A percentile compares a stretch with the other conserved stretches of the same genome.
Evolutionary conservation across 1,140 invertebrate genomes (phyloP).

Genomic region (Augochlora pura): DNA sequence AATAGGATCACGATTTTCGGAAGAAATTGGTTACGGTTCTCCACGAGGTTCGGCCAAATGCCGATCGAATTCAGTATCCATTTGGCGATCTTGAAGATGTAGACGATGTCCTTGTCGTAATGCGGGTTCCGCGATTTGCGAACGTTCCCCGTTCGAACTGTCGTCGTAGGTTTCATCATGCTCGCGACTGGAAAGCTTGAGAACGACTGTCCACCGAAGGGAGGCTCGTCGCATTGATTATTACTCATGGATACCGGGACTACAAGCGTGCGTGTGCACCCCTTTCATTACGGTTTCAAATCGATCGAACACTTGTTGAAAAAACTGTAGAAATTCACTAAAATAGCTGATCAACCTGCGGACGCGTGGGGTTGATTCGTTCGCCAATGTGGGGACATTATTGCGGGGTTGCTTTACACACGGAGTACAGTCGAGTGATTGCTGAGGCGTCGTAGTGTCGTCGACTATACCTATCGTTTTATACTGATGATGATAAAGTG

Average conservation of each 20-base stretch:
- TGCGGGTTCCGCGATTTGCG: not conserved
- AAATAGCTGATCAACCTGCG: not conserved
- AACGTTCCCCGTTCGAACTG: not conserved
- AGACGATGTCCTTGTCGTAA: constrained; percentile 24
- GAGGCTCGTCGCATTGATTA: constrained; percentile 31
- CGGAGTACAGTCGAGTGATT: too few species aligned
- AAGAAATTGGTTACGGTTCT: not conserved
- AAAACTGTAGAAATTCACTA: not conserved
- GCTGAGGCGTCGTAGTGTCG: too few species aligned
- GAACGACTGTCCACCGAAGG: constrained; percentile 29
- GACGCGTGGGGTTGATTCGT: not conserved
- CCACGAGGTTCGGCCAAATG: constrained; percentile 51
- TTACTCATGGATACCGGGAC: not conserved
- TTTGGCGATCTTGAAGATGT: constrained; percentile 25
- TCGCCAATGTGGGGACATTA: not conserved
- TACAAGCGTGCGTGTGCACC: not conserved
- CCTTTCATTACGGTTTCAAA: not conserved
- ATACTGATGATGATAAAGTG: too few species aligned
- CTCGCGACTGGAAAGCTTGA: not conserved
- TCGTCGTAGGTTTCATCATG: not conserved
- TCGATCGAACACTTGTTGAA: not conserved
- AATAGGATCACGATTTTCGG: constrained; percentile 22
- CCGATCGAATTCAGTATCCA: constrained; percentile 48
- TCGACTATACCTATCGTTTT: too few species aligned
- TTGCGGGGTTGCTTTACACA: not conserved